These are phyloP conservation scores for Agrochola litura DNA, from an alignment of 2,888 invertebrate genomes.

Conservation along the genomic window DNA sequence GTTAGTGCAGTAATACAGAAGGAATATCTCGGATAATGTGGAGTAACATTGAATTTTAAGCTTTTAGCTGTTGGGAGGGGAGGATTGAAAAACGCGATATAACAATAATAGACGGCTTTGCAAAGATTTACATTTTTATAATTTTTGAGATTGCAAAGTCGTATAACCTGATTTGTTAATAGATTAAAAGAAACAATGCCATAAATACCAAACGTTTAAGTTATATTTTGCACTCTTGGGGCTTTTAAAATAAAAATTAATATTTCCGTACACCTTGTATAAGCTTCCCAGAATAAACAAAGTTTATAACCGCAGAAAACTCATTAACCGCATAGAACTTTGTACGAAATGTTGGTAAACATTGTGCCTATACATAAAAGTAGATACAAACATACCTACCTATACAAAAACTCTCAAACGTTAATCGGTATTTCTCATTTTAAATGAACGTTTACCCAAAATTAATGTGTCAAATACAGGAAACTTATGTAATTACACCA, in stretches of 20 bases:
- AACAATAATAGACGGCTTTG: neutral
- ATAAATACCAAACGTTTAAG: neutral
- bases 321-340: conserved; percentile 41
- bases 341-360: conserved; percentile 32
- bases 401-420: neutral
- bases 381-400: neutral
- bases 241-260: conserved; percentile 1
- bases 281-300: neutral
- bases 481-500: conserved; percentile 38
- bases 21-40: too few species aligned
- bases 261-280: neutral
- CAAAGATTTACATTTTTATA: neutral
- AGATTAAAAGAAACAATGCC: neutral
- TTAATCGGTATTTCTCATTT: conserved; percentile 6
- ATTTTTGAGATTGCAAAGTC: neutral
- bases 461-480: conserved; percentile 50
- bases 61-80: too few species aligned
- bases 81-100: neutral
- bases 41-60: too few species aligned
- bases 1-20: too few species aligned
- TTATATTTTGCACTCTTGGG: neutral
- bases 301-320: conserved; percentile 35
- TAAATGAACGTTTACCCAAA: conserved; percentile 4
- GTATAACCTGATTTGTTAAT: neutral
- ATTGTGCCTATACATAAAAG: neutral